A percentile compares a stretch with the other conserved stretches of the same genome.
Conservation (phyloP, 2,797 vertebrate genomes). For the Sebastes paucispinis region DNA sequence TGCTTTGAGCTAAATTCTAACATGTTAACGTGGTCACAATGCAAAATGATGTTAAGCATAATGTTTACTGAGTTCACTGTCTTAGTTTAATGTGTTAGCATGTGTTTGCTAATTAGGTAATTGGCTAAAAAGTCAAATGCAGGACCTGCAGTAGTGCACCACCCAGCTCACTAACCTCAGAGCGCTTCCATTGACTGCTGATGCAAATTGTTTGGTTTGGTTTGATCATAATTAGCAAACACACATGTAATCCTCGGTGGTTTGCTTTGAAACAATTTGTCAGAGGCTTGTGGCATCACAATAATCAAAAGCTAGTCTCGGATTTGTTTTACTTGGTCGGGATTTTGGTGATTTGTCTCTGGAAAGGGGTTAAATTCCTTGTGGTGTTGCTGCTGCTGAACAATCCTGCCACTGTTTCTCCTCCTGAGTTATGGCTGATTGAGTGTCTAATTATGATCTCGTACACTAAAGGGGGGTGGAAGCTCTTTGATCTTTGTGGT, state of each 20-base stretch:
- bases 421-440: constrained; percentile 37
- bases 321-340: constrained; percentile 56
- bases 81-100: neutral
- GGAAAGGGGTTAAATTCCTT: constrained; percentile 35
- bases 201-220: constrained; percentile 22
- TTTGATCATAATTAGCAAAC: constrained; percentile 39
- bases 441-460: constrained; percentile 46
- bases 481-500: constrained; percentile 41
- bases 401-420: constrained; percentile 37
- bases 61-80: neutral
- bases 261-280: constrained; percentile 54
- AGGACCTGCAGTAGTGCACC: neutral
- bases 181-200: neutral
- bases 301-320: constrained; percentile 36
- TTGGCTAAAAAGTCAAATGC: neutral
- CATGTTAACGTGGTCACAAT: neutral
- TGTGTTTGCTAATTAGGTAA: neutral
- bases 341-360: constrained; percentile 51
- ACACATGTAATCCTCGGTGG: neutral
- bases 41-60: neutral
- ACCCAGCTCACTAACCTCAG: constrained; percentile 17
- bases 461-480: constrained; percentile 10
- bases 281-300: constrained; percentile 32
- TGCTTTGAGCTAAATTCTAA: neutral
- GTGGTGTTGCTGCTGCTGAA: constrained; percentile 52